phyloP scores from a whole-genome alignment of 2,888 invertebrate species.

The Argyresthia goedartella region DNA sequence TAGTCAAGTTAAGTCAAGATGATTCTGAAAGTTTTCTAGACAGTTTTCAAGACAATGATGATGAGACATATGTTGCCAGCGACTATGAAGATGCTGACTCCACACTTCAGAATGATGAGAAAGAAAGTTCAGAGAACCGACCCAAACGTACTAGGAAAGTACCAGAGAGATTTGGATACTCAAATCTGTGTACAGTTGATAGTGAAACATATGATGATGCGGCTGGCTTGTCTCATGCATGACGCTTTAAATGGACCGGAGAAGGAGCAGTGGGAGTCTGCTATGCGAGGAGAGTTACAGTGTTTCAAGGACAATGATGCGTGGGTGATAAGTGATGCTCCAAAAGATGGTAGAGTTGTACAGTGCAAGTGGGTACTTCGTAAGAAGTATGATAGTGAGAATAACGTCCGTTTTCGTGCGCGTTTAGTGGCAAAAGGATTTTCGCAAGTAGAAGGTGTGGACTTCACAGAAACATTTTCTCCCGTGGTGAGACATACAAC shows the following conservation, averaged over 20 bases:
- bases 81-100: background rate
- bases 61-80: background rate
- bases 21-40: background rate
- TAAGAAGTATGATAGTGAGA: conserved; percentile 8
- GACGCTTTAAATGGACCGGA: conserved; percentile 10
- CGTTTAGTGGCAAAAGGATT: conserved; percentile 8
- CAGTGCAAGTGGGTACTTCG: conserved; percentile 5
- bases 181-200: background rate
- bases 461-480: conserved; percentile 10
- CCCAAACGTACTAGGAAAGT: background rate
- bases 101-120: background rate
- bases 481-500: conserved; percentile 10
- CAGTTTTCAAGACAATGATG: background rate
- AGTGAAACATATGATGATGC: background rate
- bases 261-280: conserved; percentile 2
- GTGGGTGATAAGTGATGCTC: conserved; percentile 6
- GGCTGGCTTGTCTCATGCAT: background rate
- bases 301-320: conserved; percentile 2
- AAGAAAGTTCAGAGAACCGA: background rate
- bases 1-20: too few species aligned
- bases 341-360: background rate
- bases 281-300: conserved; percentile 3
- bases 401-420: conserved; percentile 8
- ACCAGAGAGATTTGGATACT: background rate
- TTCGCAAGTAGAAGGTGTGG: conserved; percentile 8